Percentiles rank a stretch among this genome's conserved stretches.
These are phyloP conservation scores for Linnaemya vulpina DNA, from an alignment of 2,888 invertebrate species.

Conservation along the genomic window DNA sequence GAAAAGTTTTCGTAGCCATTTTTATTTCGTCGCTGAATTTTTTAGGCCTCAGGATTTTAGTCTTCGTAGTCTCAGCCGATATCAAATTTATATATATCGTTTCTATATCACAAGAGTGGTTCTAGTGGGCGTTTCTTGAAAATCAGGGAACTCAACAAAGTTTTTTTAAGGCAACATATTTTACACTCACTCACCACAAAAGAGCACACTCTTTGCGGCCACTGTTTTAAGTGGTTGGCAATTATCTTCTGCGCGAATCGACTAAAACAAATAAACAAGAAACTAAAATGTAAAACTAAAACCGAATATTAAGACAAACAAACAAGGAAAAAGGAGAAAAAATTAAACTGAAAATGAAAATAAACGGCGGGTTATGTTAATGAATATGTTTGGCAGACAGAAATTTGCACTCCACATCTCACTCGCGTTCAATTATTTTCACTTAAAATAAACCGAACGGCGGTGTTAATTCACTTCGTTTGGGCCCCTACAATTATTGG, in stretches of 20 bases:
- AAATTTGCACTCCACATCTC: constrained; percentile 59
- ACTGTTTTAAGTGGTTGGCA: neutral
- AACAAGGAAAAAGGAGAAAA: neutral
- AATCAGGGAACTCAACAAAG: no score
- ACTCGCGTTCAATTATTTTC: constrained; percentile 44
- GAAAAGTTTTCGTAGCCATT: no score
- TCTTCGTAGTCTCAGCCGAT: no score
- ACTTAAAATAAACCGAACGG: constrained; percentile 47
- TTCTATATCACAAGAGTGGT: no score
- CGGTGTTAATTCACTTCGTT: constrained; percentile 58
- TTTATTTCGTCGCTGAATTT: no score
- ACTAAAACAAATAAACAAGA: constrained; percentile 51
- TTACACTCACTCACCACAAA: no score
- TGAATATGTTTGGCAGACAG: constrained; percentile 68
- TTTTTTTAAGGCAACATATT: no score
- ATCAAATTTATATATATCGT: no score
- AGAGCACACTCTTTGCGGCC: constrained; percentile 14
- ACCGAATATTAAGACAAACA: neutral
- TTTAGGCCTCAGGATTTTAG: no score
- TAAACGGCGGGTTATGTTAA: constrained; percentile 62
- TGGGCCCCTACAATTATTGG: constrained; percentile 56
- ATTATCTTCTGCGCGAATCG: constrained; percentile 21
- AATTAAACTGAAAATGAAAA: neutral
- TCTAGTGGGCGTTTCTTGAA: no score
- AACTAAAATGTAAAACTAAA: constrained; percentile 25